Percentiles rank a stretch among this genome's conserved stretches.
phyloP scores from a whole-genome alignment of 2,888 invertebrate species.

The Cactoblastis cactorum region DNA sequence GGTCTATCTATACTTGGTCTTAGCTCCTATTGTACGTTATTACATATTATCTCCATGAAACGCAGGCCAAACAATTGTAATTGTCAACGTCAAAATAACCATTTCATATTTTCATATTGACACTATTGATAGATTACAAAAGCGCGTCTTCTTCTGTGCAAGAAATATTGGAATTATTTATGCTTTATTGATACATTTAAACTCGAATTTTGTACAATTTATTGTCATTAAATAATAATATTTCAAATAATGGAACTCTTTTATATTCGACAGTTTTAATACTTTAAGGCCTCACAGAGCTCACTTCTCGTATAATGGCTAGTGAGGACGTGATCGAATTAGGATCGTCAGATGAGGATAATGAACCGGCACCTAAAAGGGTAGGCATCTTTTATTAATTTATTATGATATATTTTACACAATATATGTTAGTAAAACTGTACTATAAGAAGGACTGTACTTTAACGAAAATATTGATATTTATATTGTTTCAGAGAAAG shows the following conservation, averaged over 20 bases:
- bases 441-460: no score
- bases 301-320: conserved; percentile 43
- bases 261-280: not conserved
- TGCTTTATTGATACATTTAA: not conserved
- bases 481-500: conserved; percentile 48
- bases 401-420: no score
- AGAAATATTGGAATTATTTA: not conserved
- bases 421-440: no score
- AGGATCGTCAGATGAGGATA: conserved; percentile 69
- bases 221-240: not conserved
- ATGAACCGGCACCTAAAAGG: conserved; percentile 59
- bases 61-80: no score
- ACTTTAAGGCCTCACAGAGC: not conserved
- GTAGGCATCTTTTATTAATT: conserved; percentile 34
- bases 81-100: no score
- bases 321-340: conserved; percentile 68
- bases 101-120: no score
- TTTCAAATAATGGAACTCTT: not conserved
- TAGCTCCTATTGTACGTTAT: no score
- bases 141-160: not conserved
- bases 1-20: no score
- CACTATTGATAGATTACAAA: not conserved
- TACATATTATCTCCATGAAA: no score
- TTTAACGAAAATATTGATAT: not conserved
- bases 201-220: not conserved